These are phyloP conservation scores for Clinocottus analis DNA, from an alignment of 2,113 vertebrate genomes.

Conservation along the genomic window DNA sequence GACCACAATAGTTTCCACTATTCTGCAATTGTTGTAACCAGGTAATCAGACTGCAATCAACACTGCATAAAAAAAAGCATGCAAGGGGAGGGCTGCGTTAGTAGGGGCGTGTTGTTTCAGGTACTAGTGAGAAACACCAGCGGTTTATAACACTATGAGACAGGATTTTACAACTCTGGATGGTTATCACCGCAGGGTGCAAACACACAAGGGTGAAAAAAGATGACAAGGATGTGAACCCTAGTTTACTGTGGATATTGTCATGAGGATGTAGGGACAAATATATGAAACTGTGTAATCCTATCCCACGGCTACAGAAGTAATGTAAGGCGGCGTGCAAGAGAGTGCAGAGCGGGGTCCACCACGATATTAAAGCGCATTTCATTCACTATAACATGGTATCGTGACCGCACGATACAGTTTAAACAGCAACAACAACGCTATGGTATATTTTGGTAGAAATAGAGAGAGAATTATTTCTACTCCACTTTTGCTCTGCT, in stretches of 20 bases:
- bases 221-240: background rate
- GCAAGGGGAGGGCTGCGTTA: background rate
- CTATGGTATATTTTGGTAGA: background rate
- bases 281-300: background rate
- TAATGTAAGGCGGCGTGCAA: background rate
- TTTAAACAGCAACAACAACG: background rate
- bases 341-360: no score
- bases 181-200: background rate
- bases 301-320: background rate
- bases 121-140: background rate
- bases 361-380: no score
- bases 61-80: background rate
- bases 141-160: background rate
- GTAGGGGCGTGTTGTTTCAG: background rate
- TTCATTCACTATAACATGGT: background rate
- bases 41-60: background rate
- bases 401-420: no score
- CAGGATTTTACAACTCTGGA: background rate
- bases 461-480: no score
- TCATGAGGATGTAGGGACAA: background rate
- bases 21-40: background rate
- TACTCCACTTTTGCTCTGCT: no score
- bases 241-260: background rate
- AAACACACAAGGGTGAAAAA: background rate
- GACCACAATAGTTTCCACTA: background rate